Evolutionary conservation across 1,140 invertebrate genomes (phyloP).

Genomic region (Calephelis nemesis): DNA sequence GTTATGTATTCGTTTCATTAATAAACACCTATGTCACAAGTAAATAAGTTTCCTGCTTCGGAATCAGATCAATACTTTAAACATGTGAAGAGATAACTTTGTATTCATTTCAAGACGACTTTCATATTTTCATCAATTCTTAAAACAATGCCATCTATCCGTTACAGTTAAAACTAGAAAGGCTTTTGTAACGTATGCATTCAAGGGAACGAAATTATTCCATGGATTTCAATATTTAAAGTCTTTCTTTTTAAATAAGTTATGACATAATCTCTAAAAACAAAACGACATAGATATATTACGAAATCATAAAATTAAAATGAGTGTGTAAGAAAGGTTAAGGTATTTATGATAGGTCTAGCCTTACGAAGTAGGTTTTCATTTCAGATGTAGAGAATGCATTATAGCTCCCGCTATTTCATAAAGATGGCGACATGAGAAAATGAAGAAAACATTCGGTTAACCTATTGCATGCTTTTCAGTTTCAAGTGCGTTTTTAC

Average conservation of each 20-base stretch:
- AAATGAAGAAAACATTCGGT: not conserved
- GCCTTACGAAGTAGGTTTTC: not conserved
- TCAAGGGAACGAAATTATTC: not conserved
- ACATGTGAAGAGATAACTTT: not conserved
- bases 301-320: not conserved
- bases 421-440: slow-evolving; percentile 4
- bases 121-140: not conserved
- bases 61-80: no score
- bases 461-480: not conserved
- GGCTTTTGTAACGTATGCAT: not conserved
- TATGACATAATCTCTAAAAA: no score
- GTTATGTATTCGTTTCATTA: no score
- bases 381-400: not conserved
- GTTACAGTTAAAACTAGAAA: not conserved
- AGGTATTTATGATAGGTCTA: no score
- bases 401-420: not conserved
- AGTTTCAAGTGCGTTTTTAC: not conserved
- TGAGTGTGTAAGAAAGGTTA: not conserved
- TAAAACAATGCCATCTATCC: slow-evolving; percentile 1
- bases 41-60: no score
- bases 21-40: no score
- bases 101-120: not conserved
- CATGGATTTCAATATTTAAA: not conserved
- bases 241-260: not conserved
- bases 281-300: no score